These are phyloP conservation scores for Zaprionus davidi DNA, from an alignment of 1,140 invertebrate species.

Conservation along the genomic window DNA sequence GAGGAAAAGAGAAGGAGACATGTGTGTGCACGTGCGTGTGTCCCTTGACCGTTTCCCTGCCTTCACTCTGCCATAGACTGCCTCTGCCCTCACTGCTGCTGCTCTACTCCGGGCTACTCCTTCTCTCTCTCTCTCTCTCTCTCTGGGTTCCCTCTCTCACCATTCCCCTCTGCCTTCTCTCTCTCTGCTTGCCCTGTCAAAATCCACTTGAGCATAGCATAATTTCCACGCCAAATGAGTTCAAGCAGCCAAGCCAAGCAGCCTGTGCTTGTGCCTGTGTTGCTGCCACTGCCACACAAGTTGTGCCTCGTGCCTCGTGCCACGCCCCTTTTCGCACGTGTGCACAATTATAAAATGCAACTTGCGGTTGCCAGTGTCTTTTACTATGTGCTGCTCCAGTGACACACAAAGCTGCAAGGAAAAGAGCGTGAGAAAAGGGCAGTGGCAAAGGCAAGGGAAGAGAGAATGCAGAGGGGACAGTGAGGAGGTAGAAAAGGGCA, in stretches of 20 bases:
- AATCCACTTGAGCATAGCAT: conserved; percentile 76
- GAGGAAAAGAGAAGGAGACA: background rate
- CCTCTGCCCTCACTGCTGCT: background rate
- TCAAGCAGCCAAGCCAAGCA: conserved; percentile 63
- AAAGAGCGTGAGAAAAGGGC: conserved; percentile 18
- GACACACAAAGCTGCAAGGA: conserved; percentile 66
- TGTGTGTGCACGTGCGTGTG: conserved; percentile 28
- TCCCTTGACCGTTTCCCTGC: background rate
- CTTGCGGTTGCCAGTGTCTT: conserved; percentile 58
- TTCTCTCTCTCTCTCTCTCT: background rate
- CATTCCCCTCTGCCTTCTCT: background rate
- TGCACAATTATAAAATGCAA: conserved; percentile 80
- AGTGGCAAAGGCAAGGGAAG: background rate
- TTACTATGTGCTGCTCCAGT: conserved; percentile 62
- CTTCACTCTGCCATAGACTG: no score
- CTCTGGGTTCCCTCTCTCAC: no score
- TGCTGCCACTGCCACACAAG: conserved; percentile 10
- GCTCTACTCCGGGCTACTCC: no score
- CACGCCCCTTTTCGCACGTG: conserved; percentile 58
- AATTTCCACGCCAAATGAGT: conserved; percentile 77
- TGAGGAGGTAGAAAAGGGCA: no score
- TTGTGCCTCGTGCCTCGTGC: background rate
- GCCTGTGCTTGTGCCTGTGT: conserved; percentile 32
- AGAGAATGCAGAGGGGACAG: background rate
- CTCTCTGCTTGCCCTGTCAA: conserved; percentile 51